A percentile compares a stretch with the other conserved stretches of the same genome.
phyloP scores from a whole-genome alignment of 2,888 invertebrate species.

The Aphrophora alni region DNA sequence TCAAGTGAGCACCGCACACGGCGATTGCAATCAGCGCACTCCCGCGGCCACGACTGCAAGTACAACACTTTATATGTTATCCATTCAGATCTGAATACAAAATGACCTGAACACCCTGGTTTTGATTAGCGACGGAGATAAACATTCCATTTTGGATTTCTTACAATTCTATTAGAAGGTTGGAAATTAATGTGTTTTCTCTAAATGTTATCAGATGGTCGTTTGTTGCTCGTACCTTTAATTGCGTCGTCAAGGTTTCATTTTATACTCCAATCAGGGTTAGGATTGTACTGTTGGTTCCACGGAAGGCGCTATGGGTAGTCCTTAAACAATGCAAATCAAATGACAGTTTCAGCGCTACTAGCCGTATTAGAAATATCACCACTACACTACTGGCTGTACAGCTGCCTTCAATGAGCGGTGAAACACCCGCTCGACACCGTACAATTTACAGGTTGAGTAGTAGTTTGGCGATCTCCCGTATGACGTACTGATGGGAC shows the following conservation, averaged over 20 bases:
- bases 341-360: too few relatives aligned
- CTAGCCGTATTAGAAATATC: too few relatives aligned
- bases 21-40: slow-evolving; percentile 41
- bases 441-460: too few relatives aligned
- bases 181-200: background rate
- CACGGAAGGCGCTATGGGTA: too few relatives aligned
- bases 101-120: slow-evolving; percentile 19
- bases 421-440: too few relatives aligned
- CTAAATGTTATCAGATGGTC: background rate
- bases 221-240: background rate
- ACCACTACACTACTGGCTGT: too few relatives aligned
- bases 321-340: too few relatives aligned
- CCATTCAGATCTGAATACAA: slow-evolving; percentile 30
- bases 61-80: slow-evolving; percentile 14
- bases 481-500: too few relatives aligned
- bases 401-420: too few relatives aligned
- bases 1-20: slow-evolving; percentile 37
- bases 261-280: too few relatives aligned
- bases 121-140: slow-evolving; percentile 15
- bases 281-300: too few relatives aligned
- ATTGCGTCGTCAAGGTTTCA: background rate
- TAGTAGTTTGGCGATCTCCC: too few relatives aligned
- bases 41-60: slow-evolving; percentile 37
- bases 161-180: background rate
- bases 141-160: background rate